Base-by-base conservation (phyloP, 2,888 invertebrate species). In the Lamproptera curius region DNA sequence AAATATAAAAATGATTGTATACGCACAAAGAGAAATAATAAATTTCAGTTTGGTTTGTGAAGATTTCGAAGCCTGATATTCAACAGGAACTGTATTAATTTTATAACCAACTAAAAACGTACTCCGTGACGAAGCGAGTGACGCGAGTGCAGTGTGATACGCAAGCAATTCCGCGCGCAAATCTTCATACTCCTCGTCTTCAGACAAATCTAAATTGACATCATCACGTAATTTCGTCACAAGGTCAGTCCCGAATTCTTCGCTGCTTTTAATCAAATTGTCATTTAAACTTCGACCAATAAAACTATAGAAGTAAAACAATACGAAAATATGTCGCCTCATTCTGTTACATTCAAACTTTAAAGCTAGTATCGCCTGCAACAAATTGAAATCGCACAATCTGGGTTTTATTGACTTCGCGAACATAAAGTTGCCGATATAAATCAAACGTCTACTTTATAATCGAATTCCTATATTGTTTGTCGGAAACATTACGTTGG, bases 131-230 rank as follows among this genome's bases (percentile, higher is more conserved):
- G 61, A 52, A 20, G 61, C 43, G 11, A 84, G 59, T 0, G 75
- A 65, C 6, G 76, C 68, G 1, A 87, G 63, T 1, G 76, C 80
- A 1, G 80, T 70, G 42, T 79, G 75, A 54, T 83, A 82, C 13
- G 86, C 86, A 0, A 85, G 65, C 38, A 86, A 59, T 47, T 87
- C 83, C 0, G 84, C 85, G 1, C 82, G 68, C 11, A 87, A 63
- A 54, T 87, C 85, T 46, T 87, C 86, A 51, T 85, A 86, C 51
- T 86, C 85, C 38, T 78, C 80, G 38, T 87, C 86, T 14, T 52
- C 59, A n/a, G 86, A 62, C 17, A 82, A 66, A 57, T 83, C 85
- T 51, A 79, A 60, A 56, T 81, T 81, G 2, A 61, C 73, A 38
- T 84, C 76, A 55, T 75, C 67, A 38, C 62, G 70, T 53, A 85